Base-by-base conservation (phyloP, 2,888 invertebrate genomes). In the Drosophila paramelanica region DNA sequence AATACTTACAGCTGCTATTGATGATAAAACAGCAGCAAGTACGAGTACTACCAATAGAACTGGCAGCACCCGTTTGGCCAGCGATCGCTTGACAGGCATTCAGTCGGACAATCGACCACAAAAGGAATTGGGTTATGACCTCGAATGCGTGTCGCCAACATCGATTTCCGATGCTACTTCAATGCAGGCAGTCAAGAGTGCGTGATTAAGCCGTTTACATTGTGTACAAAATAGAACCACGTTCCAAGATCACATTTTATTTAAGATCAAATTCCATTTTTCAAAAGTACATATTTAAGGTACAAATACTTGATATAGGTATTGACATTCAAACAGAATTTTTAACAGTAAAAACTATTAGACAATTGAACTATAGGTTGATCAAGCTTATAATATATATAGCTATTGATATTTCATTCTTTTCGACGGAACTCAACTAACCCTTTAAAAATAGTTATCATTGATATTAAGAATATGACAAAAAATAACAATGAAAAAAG, bases 61-160 rank as follows among this genome's bases (percentile, higher is more conserved):
- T 31, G 31, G 31, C 51, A 47, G 46, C 57, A 53, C 46, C 57
- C 57, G 66, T 57, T 68, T 38, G 39, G 36, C 20, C 42, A 49
- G 38, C 43, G 20, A 57, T 57, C 56, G 41, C 25, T 33, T 55
- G 62, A 50, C 50, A 41, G 33, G 39, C 51, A 42, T 51, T 56
- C 70, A 71, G 71, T 67, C 55, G 72, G 53, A 52, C 57, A 64
- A 59, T 64, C 45, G 64, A 38, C 71, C 57, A 58, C 56, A 64
- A 36, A 82, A 86, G 89, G 86, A 90, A 90, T 81, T 90, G 88
- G 89, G 89, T 90, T 90, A 89, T 81, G 89, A 90, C 89, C 90
- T 89, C 90, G 73, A 89, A 90, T 88, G 89, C 90, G 90, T 89
- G 87, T 80, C 79, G 79, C 81, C 77, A 79, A 41, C 62, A 50